Base-by-base conservation (phyloP, 2,113 vertebrate species). In the Gambusia affinis region DNA sequence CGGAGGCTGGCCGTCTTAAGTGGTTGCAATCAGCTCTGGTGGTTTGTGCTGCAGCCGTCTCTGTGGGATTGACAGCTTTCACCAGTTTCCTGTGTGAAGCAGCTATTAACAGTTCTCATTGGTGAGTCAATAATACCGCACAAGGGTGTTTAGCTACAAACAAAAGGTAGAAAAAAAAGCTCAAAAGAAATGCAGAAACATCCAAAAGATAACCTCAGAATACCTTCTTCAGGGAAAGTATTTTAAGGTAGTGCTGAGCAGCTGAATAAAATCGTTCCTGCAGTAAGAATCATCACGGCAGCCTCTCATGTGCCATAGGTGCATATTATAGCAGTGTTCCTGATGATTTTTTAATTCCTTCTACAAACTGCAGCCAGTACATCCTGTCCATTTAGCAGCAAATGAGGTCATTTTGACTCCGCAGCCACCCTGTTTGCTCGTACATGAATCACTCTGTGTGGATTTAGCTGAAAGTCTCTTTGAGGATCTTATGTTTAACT, bases 401-500 rank as follows among this genome's bases (percentile, higher is more conserved):
- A 78, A 86, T 72, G 64, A 64, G 27, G 4, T 77, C 15, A 44
- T 72, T 79, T 73, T 39, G 44, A 47, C 27, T 28, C 12, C 64
- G 70, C 61, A 67, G 60, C n/a, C 62, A 12, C 47, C 27, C 12
- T 51, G 72, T 73, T 72, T 28, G 8, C 78, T 79, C 72, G 63
- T 57, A 75, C 72, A 44, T 37, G 67, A 77, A 79, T 64, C 33
- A 4, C 3, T 12, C 70, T 77, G 47, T 78, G 72, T 67, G 67
- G 71, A 73, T 67, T 77, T 80, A 86, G 79, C 75, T 35, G 35
- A 65, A 80, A 27, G 42, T 68, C 22, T 17, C 65, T 54, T 76
- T 84, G 75, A 82, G 73, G 61, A 72, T 70, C 66, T 82, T 62
- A 74, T 79, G 60, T 72, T 84, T 44, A 79, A 83, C 42, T 82